Evolutionary conservation across 2,888 invertebrate species (phyloP).

Genomic region (Callosobruchus maculatus): DNA sequence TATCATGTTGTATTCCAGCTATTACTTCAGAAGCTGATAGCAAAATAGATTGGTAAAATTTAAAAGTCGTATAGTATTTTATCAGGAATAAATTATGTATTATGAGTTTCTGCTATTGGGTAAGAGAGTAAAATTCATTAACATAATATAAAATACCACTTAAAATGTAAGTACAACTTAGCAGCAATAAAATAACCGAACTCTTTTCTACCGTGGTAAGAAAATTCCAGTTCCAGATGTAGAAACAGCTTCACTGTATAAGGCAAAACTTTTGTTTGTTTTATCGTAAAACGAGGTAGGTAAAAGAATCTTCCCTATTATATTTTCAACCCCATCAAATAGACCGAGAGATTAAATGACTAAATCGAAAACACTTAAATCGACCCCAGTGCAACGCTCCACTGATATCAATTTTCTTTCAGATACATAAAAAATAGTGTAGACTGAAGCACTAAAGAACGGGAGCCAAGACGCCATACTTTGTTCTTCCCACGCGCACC

Average conservation of each 20-base stretch:
- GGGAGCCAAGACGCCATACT: background rate
- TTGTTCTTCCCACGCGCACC: constrained; percentile 19
- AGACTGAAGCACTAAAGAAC: background rate
- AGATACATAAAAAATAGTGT: background rate
- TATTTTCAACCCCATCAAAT: background rate
- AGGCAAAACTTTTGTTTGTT: background rate
- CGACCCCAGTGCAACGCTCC: background rate
- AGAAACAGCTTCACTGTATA: background rate
- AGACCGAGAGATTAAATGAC: background rate
- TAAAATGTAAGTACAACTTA: too few relatives aligned
- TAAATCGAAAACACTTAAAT: background rate
- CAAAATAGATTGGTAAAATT: too few relatives aligned
- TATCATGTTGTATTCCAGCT: too few relatives aligned
- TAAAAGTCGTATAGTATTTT: too few relatives aligned
- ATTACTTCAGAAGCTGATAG: too few relatives aligned
- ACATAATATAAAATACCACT: too few relatives aligned
- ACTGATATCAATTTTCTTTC: background rate
- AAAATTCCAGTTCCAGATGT: background rate
- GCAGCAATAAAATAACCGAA: too few relatives aligned
- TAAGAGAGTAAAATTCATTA: too few relatives aligned
- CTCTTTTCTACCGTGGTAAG: background rate
- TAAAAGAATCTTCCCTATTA: background rate
- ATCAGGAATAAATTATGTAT: too few relatives aligned
- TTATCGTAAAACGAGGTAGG: background rate
- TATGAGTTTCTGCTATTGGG: too few relatives aligned